Conservation (phyloP, 1,140 invertebrate species). For the Maniola jurtina region DNA sequence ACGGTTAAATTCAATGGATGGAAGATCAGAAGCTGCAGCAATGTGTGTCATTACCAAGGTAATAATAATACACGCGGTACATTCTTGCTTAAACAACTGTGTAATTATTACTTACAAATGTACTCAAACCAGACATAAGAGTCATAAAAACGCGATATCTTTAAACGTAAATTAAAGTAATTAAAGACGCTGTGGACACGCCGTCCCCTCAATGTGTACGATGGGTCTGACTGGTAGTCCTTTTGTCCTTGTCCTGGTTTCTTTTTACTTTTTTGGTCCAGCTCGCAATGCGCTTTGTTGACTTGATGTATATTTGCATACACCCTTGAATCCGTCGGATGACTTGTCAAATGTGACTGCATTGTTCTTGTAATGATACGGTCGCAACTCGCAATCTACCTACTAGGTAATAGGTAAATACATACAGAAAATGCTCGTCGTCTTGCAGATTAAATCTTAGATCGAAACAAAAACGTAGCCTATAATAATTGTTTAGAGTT, state of each 20-base stretch:
- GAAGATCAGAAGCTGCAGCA: neutral
- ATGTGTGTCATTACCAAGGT: neutral
- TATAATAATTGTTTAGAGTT: conserved; percentile 36
- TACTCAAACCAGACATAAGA: conserved; percentile 18
- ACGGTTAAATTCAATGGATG: neutral
- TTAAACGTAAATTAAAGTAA: conserved; percentile 34
- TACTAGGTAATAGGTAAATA: too few relatives aligned
- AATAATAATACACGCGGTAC: conserved; percentile 10
- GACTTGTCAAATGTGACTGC: conserved; percentile 48
- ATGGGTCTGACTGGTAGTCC: conserved; percentile 36
- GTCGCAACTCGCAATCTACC: conserved; percentile 39
- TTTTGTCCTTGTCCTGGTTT: conserved; percentile 52
- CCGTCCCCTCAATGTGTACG: conserved; percentile 28
- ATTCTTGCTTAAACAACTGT: conserved; percentile 30
- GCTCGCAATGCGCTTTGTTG: conserved; percentile 50
- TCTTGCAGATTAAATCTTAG: conserved; percentile 21
- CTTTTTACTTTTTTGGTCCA: conserved; percentile 51
- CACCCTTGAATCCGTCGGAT: conserved; percentile 51
- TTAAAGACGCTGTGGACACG: conserved; percentile 28
- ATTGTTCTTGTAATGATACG: conserved; percentile 46
- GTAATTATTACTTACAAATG: conserved; percentile 27
- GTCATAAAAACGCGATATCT: conserved; percentile 25
- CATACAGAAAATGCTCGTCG: conserved; percentile 1
- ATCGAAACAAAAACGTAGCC: conserved; percentile 29
- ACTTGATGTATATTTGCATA: conserved; percentile 64